Conservation (phyloP, 2,113 vertebrate genomes). For the Gallinago undulata region DNA sequence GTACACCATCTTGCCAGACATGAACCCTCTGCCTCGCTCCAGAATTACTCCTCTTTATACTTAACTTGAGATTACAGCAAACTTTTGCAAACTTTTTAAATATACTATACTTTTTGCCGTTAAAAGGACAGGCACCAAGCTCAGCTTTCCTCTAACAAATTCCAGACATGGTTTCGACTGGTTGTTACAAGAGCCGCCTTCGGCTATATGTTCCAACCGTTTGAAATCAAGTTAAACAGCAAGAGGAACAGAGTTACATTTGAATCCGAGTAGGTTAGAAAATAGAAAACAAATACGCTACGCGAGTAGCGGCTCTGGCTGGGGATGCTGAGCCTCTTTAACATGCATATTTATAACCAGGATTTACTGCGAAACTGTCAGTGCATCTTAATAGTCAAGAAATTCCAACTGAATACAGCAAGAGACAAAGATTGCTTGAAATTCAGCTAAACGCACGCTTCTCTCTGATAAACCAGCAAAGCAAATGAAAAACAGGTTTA, state of each 20-base stretch:
- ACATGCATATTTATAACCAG: slow-evolving; percentile 9
- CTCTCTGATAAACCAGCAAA: background rate
- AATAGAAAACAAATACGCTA: background rate
- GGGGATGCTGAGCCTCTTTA: background rate
- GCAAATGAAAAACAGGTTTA: background rate
- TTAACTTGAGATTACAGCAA: background rate
- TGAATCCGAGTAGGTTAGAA: background rate
- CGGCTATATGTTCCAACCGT: background rate
- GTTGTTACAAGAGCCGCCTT: background rate
- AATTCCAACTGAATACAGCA: background rate
- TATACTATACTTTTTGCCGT: background rate
- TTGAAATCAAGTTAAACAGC: slow-evolving; percentile 37
- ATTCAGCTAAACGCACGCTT: background rate
- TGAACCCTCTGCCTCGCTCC: background rate
- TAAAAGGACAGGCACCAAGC: background rate
- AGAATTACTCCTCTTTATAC: background rate
- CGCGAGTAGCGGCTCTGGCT: background rate
- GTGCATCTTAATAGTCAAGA: background rate
- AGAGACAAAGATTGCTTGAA: background rate
- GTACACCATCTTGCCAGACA: too few relatives aligned
- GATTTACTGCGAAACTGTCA: background rate
- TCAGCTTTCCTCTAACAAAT: background rate
- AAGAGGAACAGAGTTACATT: background rate
- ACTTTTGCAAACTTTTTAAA: background rate
- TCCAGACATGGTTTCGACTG: background rate